Base-by-base conservation (phyloP, 2,797 vertebrate species). In the Neosalanx taihuensis region DNA sequence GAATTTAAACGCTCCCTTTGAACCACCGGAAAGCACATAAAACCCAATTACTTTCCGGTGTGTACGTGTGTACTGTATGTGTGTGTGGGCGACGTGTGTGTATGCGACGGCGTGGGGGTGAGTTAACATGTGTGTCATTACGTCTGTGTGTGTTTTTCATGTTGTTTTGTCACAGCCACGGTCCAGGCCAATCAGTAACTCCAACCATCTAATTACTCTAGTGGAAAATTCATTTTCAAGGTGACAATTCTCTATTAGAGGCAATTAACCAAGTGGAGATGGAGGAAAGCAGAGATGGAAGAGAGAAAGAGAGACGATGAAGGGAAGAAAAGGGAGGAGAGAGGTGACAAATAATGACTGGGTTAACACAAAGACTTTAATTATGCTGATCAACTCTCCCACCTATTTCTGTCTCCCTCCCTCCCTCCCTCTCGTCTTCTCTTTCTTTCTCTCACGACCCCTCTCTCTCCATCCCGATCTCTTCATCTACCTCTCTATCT, bases 151-250 rank as follows among this genome's bases (percentile, higher is more conserved):
- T 53, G 51, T 53, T 53, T 15, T 53, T n/a, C 18, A n/a, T 53
- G 15, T n/a, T 53, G 51, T 53, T 53, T 53, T n/a, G 13, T 17
- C 51, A 53, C 18, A n/a, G 51, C 51, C 1, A 15, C 3, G 51
- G 13, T 53, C 13, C 18, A 75, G 41, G 58, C 58, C 76, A 53
- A 78, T 76, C 72, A 61, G 33, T 72, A 76, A 70, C 62, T 73
- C 80, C 76, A 51, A 69, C 59, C 65, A 60, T 72, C 76, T 75
- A 70, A 77, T 80, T 69, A 62, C 71, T 71, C 72, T 74, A 56
- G 78, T 69, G 66, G 57, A 30, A 60, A 70, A 79, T 78, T 69
- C 51, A 60, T 73, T 79, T 67, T 72, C 70, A 72, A 73, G 70
- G 67, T 78, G 69, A 77, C 70, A 61, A 61, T 71, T 49, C 66